Evolutionary conservation across 2,797 vertebrate species (phyloP).

Genomic region (Helicolenus hilgendorfi): DNA sequence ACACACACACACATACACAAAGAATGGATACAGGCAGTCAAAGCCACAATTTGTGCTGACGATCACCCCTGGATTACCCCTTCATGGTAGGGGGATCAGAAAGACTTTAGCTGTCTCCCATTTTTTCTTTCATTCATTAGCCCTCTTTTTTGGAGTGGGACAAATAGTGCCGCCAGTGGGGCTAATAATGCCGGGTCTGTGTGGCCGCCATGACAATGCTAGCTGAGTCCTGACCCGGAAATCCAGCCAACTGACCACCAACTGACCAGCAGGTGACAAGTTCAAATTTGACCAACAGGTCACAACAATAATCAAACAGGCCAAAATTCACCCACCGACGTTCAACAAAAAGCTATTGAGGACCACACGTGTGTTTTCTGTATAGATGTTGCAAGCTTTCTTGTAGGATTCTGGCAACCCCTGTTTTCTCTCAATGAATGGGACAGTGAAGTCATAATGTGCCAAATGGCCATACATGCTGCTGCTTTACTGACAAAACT

Average conservation of each 20-base stretch:
- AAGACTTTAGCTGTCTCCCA: slow-evolving; percentile 87
- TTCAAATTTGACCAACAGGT: slow-evolving; percentile 41
- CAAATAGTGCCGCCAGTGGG: slow-evolving; percentile 81
- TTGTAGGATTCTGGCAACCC: neutral
- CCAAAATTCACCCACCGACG: neutral
- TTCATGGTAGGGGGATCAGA: slow-evolving; percentile 89
- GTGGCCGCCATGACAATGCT: slow-evolving; percentile 78
- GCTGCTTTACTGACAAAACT: slow-evolving; percentile 10
- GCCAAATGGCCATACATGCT: slow-evolving; percentile 2
- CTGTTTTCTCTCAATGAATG: neutral
- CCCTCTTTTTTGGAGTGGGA: slow-evolving; percentile 81
- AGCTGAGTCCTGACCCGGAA: slow-evolving; percentile 71
- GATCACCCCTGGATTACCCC: slow-evolving; percentile 85
- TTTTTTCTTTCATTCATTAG: slow-evolving; percentile 84
- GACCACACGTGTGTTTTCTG: neutral
- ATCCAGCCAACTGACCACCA: slow-evolving; percentile 73
- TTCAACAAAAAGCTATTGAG: neutral
- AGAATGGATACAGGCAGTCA: slow-evolving; percentile 64
- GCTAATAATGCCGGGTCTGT: slow-evolving; percentile 78
- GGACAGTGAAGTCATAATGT: neutral
- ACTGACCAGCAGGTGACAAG: slow-evolving; percentile 67
- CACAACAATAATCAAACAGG: slow-evolving; percentile 24
- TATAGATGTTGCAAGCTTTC: neutral
- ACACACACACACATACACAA: slow-evolving; percentile 20
- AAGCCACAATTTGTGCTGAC: slow-evolving; percentile 90